These are phyloP conservation scores for Meteorus cinctellus DNA, from an alignment of 2,888 invertebrate genomes.

Conservation along the genomic window DNA sequence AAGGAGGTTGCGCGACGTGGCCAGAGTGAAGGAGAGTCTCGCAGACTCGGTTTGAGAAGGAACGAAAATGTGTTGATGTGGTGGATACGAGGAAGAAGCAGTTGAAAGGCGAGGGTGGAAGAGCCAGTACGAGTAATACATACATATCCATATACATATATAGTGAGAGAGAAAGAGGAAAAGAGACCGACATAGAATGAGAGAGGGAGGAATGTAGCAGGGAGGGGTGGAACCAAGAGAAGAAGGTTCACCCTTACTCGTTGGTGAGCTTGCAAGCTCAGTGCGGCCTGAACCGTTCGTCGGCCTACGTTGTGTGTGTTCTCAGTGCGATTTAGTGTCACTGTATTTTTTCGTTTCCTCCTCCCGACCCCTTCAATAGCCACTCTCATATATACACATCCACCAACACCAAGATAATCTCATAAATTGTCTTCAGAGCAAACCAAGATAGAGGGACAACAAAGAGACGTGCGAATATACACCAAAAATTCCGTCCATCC, in stretches of 20 bases:
- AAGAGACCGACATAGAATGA: constrained; percentile 33
- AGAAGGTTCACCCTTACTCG: constrained; percentile 63
- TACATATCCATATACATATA: constrained; percentile 17
- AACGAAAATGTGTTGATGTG: constrained; percentile 36
- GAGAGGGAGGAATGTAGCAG: constrained; percentile 30
- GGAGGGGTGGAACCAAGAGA: constrained; percentile 40
- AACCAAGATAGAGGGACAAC: not conserved
- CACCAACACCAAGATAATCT: not conserved
- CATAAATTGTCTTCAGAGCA: not conserved
- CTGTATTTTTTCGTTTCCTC: constrained; percentile 32
- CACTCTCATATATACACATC: not conserved
- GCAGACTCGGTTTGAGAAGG: constrained; percentile 19
- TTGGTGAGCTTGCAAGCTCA: constrained; percentile 63
- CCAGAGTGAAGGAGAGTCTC: constrained; percentile 24
- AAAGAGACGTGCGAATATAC: constrained; percentile 1
- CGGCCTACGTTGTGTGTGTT: constrained; percentile 68
- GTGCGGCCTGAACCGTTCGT: constrained; percentile 72
- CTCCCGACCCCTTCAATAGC: constrained; percentile 27
- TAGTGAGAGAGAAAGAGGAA: constrained; percentile 25
- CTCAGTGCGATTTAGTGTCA: constrained; percentile 27
- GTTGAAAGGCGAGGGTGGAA: not conserved
- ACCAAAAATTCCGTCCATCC: constrained; percentile 25
- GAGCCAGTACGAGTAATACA: constrained; percentile 5
- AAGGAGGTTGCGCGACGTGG: constrained; percentile 24
- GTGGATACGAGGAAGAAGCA: constrained; percentile 22